These are phyloP conservation scores for Babyrousa celebensis DNA, from an alignment of 2,797 vertebrate species.

Conservation along the genomic window DNA sequence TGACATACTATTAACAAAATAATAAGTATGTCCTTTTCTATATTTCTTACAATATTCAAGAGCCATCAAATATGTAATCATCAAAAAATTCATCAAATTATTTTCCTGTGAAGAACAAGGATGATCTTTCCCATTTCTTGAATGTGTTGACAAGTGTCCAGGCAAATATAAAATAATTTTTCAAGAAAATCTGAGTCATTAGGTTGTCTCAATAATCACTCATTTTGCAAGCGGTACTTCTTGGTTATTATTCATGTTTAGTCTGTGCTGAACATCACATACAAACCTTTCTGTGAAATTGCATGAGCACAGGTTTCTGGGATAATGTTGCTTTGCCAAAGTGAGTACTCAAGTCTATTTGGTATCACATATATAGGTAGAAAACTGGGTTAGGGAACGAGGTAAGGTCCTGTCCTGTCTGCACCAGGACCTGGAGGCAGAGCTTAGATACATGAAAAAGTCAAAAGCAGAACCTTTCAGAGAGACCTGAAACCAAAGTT, in stretches of 20 bases:
- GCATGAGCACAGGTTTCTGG: background rate
- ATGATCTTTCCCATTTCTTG: background rate
- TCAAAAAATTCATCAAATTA: conserved; percentile 21
- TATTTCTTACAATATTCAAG: background rate
- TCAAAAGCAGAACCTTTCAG: conserved; percentile 3
- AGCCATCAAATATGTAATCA: conserved; percentile 43
- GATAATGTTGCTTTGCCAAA: background rate
- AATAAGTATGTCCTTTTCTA: background rate
- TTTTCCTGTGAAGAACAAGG: conserved; percentile 6
- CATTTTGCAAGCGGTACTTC: background rate
- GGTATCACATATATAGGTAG: background rate
- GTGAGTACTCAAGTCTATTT: background rate
- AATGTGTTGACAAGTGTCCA: conserved; percentile 9
- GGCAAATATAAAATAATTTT: conserved; percentile 53
- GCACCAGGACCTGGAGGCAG: background rate
- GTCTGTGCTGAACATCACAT: background rate
- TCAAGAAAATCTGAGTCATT: conserved; percentile 61
- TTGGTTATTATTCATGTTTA: background rate
- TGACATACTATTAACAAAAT: background rate
- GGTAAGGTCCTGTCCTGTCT: background rate
- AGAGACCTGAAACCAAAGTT: background rate
- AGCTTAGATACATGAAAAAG: background rate
- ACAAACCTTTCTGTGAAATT: conserved; percentile 5
- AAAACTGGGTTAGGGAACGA: background rate
- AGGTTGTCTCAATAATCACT: conserved; percentile 57